phyloP scores from a whole-genome alignment of 2,888 invertebrate genomes.

The Apamea sordens region DNA sequence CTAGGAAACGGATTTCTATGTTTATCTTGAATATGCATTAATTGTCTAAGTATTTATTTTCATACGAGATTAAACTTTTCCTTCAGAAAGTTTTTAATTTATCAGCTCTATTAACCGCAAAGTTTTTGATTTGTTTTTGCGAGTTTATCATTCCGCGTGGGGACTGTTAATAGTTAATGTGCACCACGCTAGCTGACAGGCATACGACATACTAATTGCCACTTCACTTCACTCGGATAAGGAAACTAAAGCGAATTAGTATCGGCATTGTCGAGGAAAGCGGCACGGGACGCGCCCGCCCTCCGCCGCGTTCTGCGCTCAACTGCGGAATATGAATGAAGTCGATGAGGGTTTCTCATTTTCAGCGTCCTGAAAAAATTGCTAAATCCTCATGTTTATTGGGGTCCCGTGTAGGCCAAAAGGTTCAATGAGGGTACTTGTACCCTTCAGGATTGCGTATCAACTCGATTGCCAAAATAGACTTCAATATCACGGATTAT shows the following conservation, averaged over 20 bases:
- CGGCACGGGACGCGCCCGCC: conserved; percentile 75
- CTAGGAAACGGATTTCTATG: conserved; percentile 23
- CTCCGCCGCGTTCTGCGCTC: conserved; percentile 81
- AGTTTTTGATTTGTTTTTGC: conserved; percentile 60
- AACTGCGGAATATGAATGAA: conserved; percentile 82
- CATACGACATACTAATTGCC: conserved; percentile 63
- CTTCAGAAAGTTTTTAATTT: conserved; percentile 64
- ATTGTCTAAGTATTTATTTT: conserved; percentile 59
- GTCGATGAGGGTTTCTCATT: conserved; percentile 79
- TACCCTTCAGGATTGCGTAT: conserved; percentile 53
- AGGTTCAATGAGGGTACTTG: conserved; percentile 59
- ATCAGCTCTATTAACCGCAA: conserved; percentile 56
- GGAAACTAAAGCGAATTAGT: conserved; percentile 68
- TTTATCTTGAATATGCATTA: conserved; percentile 48
- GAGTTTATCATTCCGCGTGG: conserved; percentile 22
- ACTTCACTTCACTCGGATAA: conserved; percentile 69
- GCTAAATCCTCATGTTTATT: conserved; percentile 69
- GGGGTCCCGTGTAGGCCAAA: conserved; percentile 59
- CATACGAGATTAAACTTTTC: conserved; percentile 65
- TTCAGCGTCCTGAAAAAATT: conserved; percentile 74
- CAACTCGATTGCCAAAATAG: conserved; percentile 62
- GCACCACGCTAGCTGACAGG: conserved; percentile 43
- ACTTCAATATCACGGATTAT: conserved; percentile 54
- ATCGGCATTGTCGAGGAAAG: conserved; percentile 64
- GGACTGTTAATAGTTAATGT: conserved; percentile 38